phyloP scores from a whole-genome alignment of 2,797 vertebrate genomes.

The Chelmon rostratus region DNA sequence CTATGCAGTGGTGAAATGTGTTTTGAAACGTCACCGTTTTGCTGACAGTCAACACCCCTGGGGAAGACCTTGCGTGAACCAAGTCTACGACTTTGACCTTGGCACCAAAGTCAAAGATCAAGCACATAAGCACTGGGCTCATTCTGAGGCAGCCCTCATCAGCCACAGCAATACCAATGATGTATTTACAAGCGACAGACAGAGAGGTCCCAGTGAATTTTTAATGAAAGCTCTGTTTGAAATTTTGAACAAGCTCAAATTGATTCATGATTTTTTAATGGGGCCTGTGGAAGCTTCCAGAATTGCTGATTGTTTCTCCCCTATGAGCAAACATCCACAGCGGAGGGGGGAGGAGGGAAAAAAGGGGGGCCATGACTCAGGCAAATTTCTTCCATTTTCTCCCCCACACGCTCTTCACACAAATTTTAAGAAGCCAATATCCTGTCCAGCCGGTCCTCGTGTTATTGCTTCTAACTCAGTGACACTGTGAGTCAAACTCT shows the following conservation, averaged over 20 bases:
- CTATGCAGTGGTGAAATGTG: background rate
- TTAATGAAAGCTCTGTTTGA: slow-evolving; percentile 82
- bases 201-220: slow-evolving; percentile 79
- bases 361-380: slow-evolving; percentile 33
- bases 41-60: slow-evolving; percentile 3
- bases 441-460: slow-evolving; percentile 13
- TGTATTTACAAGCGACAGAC: slow-evolving; percentile 80
- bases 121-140: slow-evolving; percentile 59
- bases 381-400: slow-evolving; percentile 37
- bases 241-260: slow-evolving; percentile 81
- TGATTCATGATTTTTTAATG: slow-evolving; percentile 83
- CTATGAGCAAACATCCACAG: slow-evolving; percentile 68
- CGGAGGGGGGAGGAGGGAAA: background rate
- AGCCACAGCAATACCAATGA: slow-evolving; percentile 65
- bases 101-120: slow-evolving; percentile 71
- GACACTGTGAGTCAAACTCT: slow-evolving; percentile 6
- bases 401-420: background rate
- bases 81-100: slow-evolving; percentile 54
- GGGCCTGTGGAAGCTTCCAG: slow-evolving; percentile 65
- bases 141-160: slow-evolving; percentile 61
- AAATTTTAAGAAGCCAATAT: slow-evolving; percentile 38
- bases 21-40: slow-evolving; percentile 31
- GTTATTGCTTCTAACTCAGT: slow-evolving; percentile 30
- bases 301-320: slow-evolving; percentile 75
- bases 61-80: slow-evolving; percentile 33